phyloP scores from a whole-genome alignment of 1,140 invertebrate species.

The Anoplolepis gracilipes region DNA sequence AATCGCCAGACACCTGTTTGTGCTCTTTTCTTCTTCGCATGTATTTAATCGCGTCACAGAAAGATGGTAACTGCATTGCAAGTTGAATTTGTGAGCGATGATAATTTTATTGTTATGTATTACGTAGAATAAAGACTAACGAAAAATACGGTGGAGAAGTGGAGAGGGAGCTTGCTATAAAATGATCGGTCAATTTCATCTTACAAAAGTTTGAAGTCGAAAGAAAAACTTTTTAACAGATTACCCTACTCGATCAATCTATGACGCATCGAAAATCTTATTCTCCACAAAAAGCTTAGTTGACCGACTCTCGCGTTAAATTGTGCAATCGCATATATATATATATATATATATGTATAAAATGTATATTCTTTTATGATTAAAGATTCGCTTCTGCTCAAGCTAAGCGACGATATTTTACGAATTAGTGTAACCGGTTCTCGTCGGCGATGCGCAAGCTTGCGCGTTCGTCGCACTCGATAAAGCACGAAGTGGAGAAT shows the following conservation, averaged over 20 bases:
- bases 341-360: not conserved
- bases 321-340: not conserved
- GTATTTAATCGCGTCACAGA: slow-evolving; percentile 20
- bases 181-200: slow-evolving; percentile 2
- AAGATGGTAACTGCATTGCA: not conserved
- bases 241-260: slow-evolving; percentile 11
- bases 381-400: slow-evolving; percentile 7
- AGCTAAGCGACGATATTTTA: slow-evolving; percentile 48
- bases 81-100: not conserved
- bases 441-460: slow-evolving; percentile 41
- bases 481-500: slow-evolving; percentile 62
- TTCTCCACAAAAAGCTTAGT: not conserved
- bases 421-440: slow-evolving; percentile 43
- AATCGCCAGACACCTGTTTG: slow-evolving; percentile 79
- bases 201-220: not conserved
- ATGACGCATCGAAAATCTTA: slow-evolving; percentile 7
- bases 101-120: not conserved
- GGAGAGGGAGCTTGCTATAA: not conserved
- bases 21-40: slow-evolving; percentile 72
- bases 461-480: slow-evolving; percentile 56
- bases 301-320: not conserved
- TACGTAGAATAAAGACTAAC: not conserved
- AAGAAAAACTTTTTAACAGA: slow-evolving; percentile 28
- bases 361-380: not conserved
- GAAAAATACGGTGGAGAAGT: slow-evolving; percentile 13